Evolutionary conservation across 2,113 vertebrate genomes (phyloP), one percentile per base, ranked within the genome.

Genomic region (Cichladusa arquata): DNA sequence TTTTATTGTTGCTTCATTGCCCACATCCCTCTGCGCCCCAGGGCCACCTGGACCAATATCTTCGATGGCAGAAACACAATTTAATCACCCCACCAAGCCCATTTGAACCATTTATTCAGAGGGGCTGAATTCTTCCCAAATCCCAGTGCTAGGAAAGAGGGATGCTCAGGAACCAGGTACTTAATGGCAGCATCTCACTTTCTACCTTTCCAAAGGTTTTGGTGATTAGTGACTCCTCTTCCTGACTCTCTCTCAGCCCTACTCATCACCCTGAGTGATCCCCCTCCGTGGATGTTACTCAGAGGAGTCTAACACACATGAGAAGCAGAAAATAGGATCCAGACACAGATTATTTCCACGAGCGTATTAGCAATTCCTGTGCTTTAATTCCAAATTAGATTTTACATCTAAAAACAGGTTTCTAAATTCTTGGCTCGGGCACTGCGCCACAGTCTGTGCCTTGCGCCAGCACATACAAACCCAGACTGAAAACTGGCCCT

Each of bases 381-480:
- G 54, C 82, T 94, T 70, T 74, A 66, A 90, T 69, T 88, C 71
- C 72, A 90, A 95, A 93, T 90, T 81, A 95, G 90, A 86, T 80
- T 88, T 88, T 26, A 67, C 8, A 23, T 92, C 71, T 93, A 57
- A 92, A 92, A 93, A 33, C 50, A 62, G 80, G 72, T 77, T 86
- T 81, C 60, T 83, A 24, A 82, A 92, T 95, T 80, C 86, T 86
- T 77, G 67, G 45, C 62, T 92, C 29, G 24, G 79, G 74, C 88
- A 56, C 6, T 0, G 25, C 64, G 84, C 78, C 81, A 96, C 61
- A 34, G 62, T 7, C 93, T 57, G 40, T 10, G 78, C 42, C 70
- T 92, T 54, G 34, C 0, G 0, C 54, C 48, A 61, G 62, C 33
- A 86, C 77, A 38, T 4, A 70, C 3, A 14, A 76, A 69, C 50